Base-by-base conservation (phyloP, 2,888 invertebrate species). In the Machimus rusticus region DNA sequence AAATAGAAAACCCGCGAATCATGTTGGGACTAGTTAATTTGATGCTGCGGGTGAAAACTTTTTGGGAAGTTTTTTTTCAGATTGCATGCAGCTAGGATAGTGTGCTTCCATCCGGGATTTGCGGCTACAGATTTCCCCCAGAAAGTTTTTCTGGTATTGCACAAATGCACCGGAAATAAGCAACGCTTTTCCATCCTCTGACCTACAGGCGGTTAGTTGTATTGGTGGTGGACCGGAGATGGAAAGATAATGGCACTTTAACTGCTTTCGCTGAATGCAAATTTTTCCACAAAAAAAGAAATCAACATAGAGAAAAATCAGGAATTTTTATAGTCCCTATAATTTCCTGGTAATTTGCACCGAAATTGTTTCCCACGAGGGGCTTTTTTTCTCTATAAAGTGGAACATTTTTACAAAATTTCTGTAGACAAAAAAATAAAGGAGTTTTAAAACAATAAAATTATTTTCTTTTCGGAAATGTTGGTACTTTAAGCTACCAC, bases 11-110 rank as follows among this genome's bases (percentile, higher is more conserved):
- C n/a, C 23, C 66, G 66, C 23, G 66, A 66, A 66, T 66, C 6
- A 9, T 23, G 66, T 66, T 79, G 51, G 31, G 79, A 28, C 51
- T 14, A 79, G 79, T 79, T 79, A 79, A 79, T 79, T 79, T 51
- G 23, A 1, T 46, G 79, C 28, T 46, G 79, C 43, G 16, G 51
- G 46, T 51, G 28, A 31, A 79, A 79, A 78, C 43, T 79, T 79
- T 51, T 14, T 51, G 8, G 23, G 6, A n/a, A n/a, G 31, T 51
- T 4, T 46, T 14, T 46, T 46, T 79, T 57, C 23, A 4, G 0
- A 66, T 66, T 66, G 12, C 66, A 66, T 28, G 39, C 39, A 39
- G 12, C 39, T 55, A 55, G 19, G 19, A 19, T 46, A 46, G 43
- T 14, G 16, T 14, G 1, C 55, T 8, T 19, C n/a, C 55, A 8